phyloP scores from a whole-genome alignment of 1,140 invertebrate species.

The Rhopalosiphum padi region DNA sequence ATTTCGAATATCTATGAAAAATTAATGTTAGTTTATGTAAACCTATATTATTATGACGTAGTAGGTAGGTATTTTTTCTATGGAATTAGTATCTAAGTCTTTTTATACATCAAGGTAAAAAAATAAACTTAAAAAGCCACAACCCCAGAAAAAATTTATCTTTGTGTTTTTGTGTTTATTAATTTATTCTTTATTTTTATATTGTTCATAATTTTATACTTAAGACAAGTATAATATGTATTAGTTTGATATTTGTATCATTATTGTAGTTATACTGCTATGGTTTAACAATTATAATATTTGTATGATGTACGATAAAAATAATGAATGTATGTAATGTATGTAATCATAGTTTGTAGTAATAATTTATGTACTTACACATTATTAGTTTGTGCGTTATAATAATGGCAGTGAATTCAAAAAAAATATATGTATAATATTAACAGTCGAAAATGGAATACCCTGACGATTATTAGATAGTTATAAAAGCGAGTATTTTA shows the following conservation, averaged over 20 bases:
- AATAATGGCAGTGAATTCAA: not conserved
- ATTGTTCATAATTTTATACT: not conserved
- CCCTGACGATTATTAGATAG: not conserved
- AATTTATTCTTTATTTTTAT: not conserved
- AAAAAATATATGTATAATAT: not conserved
- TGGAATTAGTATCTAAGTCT: not conserved
- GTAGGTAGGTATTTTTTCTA: not conserved
- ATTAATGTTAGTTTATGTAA: too few species aligned
- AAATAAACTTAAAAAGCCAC: not conserved
- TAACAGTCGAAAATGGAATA: not conserved
- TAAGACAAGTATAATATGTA: too few species aligned
- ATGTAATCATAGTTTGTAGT: not conserved
- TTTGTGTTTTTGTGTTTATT: not conserved
- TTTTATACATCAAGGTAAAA: not conserved
- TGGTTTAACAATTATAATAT: not conserved
- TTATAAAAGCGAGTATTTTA: not conserved
- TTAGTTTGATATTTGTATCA: not conserved
- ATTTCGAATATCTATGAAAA: too few species aligned
- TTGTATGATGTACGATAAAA: not conserved
- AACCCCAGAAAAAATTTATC: not conserved
- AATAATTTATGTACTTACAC: not conserved
- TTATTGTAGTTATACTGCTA: not conserved
- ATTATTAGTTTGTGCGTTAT: not conserved
- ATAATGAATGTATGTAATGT: not conserved
- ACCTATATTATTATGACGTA: not conserved